Conservation (phyloP, 1,140 invertebrate genomes). For the Oryctes rhinoceros region DNA sequence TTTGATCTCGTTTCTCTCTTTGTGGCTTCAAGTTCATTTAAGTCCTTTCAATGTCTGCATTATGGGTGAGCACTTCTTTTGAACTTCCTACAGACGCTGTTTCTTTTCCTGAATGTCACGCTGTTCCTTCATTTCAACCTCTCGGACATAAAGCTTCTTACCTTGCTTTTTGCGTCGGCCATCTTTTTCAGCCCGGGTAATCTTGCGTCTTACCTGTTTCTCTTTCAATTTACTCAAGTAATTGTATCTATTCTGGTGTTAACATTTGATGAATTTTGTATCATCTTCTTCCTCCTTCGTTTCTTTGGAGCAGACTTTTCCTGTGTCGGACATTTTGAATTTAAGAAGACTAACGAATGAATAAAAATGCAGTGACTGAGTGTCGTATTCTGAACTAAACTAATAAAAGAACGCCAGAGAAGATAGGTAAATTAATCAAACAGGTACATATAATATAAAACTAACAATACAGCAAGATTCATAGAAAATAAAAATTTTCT, state of each 20-base stretch:
- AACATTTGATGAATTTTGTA: slow-evolving; percentile 83
- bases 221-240: slow-evolving; percentile 93
- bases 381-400: too few relatives aligned
- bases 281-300: slow-evolving; percentile 64
- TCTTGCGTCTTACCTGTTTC: slow-evolving; percentile 92
- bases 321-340: too few relatives aligned
- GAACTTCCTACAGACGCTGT: slow-evolving; percentile 90
- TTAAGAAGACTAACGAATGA: too few relatives aligned
- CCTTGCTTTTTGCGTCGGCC: slow-evolving; percentile 94
- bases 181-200: slow-evolving; percentile 92
- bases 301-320: too few relatives aligned
- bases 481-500: too few relatives aligned
- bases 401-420: too few relatives aligned
- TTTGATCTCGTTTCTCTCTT: slow-evolving; percentile 73
- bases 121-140: slow-evolving; percentile 94
- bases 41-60: slow-evolving; percentile 90
- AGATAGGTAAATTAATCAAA: too few relatives aligned
- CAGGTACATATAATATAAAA: too few relatives aligned
- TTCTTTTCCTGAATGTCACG: slow-evolving; percentile 94
- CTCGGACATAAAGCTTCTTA: slow-evolving; percentile 87
- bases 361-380: too few relatives aligned
- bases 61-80: slow-evolving; percentile 94
- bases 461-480: too few relatives aligned
- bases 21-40: slow-evolving; percentile 84
- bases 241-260: slow-evolving; percentile 93